These are phyloP conservation scores for Florisuga fusca DNA, from an alignment of 2,797 vertebrate species.

Conservation along the genomic window DNA sequence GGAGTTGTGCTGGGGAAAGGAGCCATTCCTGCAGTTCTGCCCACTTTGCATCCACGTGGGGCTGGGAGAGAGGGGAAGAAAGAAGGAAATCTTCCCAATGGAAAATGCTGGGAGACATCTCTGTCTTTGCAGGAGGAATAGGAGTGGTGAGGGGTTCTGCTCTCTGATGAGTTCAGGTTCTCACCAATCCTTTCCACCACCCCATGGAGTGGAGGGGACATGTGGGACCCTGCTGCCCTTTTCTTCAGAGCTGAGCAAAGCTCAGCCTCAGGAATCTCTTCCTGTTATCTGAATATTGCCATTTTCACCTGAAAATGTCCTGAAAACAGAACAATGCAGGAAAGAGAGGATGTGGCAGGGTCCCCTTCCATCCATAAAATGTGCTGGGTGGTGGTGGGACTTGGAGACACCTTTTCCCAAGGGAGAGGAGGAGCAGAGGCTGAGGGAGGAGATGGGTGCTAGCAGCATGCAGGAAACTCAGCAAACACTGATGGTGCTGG, in stretches of 20 bases:
- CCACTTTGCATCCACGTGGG: background rate
- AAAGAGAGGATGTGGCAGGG: background rate
- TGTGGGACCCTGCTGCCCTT: accelerated
- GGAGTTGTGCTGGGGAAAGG: background rate
- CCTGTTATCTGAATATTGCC: background rate
- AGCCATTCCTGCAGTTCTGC: accelerated
- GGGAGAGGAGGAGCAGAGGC: background rate
- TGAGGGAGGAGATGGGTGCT: background rate
- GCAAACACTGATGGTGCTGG: background rate
- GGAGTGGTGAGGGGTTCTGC: background rate
- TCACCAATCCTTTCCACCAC: background rate
- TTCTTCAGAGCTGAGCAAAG: background rate
- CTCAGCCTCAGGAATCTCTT: background rate
- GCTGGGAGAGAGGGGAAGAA: background rate
- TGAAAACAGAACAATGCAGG: background rate
- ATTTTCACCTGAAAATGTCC: background rate
- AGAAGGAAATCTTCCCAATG: background rate
- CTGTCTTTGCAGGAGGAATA: background rate
- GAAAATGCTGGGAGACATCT: background rate
- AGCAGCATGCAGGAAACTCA: background rate
- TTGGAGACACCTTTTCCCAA: background rate
- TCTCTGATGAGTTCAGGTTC: background rate
- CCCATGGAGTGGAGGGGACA: background rate
- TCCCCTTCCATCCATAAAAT: background rate
- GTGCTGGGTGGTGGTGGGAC: background rate